These are phyloP conservation scores for Nicator chloris DNA, from an alignment of 2,113 vertebrate species.

Conservation along the genomic window DNA sequence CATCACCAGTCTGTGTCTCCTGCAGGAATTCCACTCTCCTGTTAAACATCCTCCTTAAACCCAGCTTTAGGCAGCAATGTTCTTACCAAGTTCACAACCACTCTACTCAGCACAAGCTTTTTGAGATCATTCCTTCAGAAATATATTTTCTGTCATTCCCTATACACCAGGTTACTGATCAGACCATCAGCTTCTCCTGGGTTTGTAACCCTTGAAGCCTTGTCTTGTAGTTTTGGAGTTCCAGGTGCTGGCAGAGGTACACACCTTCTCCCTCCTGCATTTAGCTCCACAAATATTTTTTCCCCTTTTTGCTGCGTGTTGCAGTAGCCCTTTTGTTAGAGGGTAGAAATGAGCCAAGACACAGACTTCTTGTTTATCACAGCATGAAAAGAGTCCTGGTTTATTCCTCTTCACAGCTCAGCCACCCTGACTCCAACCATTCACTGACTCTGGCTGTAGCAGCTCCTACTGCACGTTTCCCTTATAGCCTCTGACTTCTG, in stretches of 20 bases:
- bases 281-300: background rate
- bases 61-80: background rate
- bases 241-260: background rate
- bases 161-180: background rate
- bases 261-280: background rate
- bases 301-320: background rate
- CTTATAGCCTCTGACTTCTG: too few species aligned
- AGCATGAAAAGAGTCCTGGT: too few species aligned
- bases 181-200: background rate
- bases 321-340: too few species aligned
- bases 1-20: background rate
- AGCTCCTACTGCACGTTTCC: too few species aligned
- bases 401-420: too few species aligned
- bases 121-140: background rate
- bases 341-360: too few species aligned
- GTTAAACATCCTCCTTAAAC: background rate
- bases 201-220: background rate
- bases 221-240: background rate
- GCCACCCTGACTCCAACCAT: too few species aligned
- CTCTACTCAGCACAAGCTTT: background rate
- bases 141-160: background rate
- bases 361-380: too few species aligned
- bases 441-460: too few species aligned
- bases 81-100: background rate
- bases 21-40: background rate